Evolutionary conservation across 2,113 vertebrate genomes (phyloP).

Genomic region (Acrocephalus arundinaceus): DNA sequence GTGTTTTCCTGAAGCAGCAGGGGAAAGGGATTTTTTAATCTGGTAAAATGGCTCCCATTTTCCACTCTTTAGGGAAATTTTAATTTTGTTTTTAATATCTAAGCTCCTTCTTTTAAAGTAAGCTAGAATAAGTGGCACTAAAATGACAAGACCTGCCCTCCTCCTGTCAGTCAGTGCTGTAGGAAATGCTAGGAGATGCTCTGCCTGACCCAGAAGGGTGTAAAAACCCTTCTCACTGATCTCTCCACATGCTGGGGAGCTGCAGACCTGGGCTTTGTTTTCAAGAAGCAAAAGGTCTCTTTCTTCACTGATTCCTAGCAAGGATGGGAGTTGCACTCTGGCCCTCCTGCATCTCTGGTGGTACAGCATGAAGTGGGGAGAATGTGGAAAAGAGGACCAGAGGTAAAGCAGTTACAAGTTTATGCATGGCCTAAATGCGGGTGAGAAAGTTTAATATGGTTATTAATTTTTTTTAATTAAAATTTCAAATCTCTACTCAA

Average conservation of each 20-base stretch:
- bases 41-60: background rate
- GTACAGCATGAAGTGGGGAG: background rate
- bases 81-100: background rate
- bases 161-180: background rate
- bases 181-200: background rate
- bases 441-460: background rate
- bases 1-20: background rate
- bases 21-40: background rate
- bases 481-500: background rate
- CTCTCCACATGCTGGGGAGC: background rate
- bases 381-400: background rate
- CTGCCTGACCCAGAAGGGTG: background rate
- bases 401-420: background rate
- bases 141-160: background rate
- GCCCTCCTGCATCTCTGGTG: background rate
- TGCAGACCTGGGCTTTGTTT: background rate
- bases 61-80: background rate
- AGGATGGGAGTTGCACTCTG: background rate
- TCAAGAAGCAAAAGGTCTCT: background rate
- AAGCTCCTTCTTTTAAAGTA: background rate
- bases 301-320: background rate
- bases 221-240: background rate
- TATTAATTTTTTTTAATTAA: background rate
- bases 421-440: accelerated
- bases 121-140: background rate